Conservation (phyloP, 2,797 vertebrate species). For the Coregonus suidteri region DNA sequence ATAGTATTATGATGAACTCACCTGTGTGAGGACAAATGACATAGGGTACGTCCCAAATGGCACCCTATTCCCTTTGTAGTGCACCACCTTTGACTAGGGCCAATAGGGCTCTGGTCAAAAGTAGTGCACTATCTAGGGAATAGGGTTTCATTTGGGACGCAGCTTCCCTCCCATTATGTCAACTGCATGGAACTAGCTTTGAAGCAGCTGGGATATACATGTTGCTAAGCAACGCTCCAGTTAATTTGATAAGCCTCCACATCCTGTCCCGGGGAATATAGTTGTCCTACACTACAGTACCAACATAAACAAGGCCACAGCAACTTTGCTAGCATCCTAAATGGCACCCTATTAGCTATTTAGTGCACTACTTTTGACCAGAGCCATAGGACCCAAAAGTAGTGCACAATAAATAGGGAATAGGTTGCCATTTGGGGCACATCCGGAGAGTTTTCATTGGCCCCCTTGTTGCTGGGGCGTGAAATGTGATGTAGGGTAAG, state of each 20-base stretch:
- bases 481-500: not conserved
- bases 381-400: no score
- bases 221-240: not conserved
- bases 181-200: not conserved
- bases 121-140: not conserved
- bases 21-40: not conserved
- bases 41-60: not conserved
- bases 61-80: not conserved
- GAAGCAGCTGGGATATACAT: conserved; percentile 4
- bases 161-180: not conserved
- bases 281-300: not conserved
- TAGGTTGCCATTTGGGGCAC: not conserved
- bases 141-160: not conserved
- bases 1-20: not conserved
- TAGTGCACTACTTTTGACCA: no score
- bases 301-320: not conserved
- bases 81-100: not conserved
- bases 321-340: not conserved
- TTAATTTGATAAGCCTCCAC: not conserved
- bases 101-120: not conserved
- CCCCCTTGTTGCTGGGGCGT: no score
- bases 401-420: not conserved
- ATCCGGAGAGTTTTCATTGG: no score
- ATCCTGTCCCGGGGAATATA: not conserved
- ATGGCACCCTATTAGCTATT: not conserved